Base-by-base conservation (phyloP, 2,888 invertebrate species). In the Gibbula magus region DNA sequence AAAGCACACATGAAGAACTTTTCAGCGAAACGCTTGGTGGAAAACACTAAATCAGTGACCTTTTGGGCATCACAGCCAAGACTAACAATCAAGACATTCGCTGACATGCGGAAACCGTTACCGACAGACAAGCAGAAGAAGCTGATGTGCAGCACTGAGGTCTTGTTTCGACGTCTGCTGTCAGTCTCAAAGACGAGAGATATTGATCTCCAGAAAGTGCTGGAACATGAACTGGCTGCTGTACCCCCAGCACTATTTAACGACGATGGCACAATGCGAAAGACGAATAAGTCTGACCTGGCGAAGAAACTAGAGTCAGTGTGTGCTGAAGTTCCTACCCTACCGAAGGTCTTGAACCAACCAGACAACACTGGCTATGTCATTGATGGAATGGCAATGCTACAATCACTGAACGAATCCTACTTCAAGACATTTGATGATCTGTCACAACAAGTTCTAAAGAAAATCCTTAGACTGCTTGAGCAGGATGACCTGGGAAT, bases 251-350 rank as follows among this genome's bases (percentile, higher is more conserved):
- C 80, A 2, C 75, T 79, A 18, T 79, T 77, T 32, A 20, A 78
- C 35, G 80, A 77, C 22, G 80, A 78, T 77, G 77, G 79, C 13
- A 20, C 79, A 18, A 53, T 79, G 76, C 29, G 80, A 25, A 80
- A 80, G 53, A 80, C 77, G 16, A 39, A 25, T 3, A 80, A 80
- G 51, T 35, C 80, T 52, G 80, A 80, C 8, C 45, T 80, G 39
- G 73, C 78, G 8, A 80, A 67, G 45, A 80, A 80, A 51, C 78
- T 80, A 18, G 78, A 80, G 35, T 79, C 80, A 20, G 22, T 51
- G 18, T 80, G 78, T 56, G 32, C 51, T 29, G 79, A 79, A 32
- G 22, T 79, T 56, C 52, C 20, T 25, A 22, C 18, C 13, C 54
- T 53, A 18, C 75, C 32, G 18, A 29, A 13, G 7, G 39, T 16